phyloP scores from a whole-genome alignment of 2,113 vertebrate species.

The Typhlomys cinereus region DNA sequence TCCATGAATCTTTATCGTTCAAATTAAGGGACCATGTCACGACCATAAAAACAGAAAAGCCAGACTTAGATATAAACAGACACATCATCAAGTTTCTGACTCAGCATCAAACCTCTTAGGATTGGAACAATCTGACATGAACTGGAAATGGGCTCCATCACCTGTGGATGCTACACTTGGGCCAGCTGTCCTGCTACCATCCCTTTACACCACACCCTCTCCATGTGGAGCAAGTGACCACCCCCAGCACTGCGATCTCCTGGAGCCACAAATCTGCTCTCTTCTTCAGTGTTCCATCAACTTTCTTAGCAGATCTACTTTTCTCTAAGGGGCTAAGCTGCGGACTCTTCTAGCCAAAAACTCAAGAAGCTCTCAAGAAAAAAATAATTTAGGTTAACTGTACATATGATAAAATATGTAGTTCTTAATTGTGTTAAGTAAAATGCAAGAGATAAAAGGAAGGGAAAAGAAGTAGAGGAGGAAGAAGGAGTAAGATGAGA shows the following conservation, averaged over 20 bases:
- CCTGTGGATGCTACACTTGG: not conserved
- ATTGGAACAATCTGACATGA: not conserved
- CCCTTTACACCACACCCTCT: not conserved
- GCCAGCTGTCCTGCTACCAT: too few species aligned
- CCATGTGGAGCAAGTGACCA: not conserved
- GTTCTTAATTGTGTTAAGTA: not conserved
- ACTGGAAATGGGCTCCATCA: not conserved
- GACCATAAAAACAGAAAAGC: not conserved
- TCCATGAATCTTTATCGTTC: not conserved
- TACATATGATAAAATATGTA: not conserved
- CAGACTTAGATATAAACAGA: not conserved
- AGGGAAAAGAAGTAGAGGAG: not conserved
- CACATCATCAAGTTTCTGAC: not conserved
- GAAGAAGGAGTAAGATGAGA: not conserved
- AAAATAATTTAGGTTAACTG: not conserved
- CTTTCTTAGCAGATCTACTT: not conserved
- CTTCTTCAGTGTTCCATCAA: not conserved
- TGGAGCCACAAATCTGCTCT: not conserved
- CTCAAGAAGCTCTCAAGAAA: not conserved
- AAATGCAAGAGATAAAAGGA: not conserved
- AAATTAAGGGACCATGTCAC: not conserved
- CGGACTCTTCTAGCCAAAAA: not conserved
- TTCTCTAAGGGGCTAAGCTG: not conserved
- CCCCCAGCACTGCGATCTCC: not conserved
- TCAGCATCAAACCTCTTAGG: not conserved